phyloP scores from a whole-genome alignment of 2,113 vertebrate genomes.

The Pluvianellus socialis region DNA sequence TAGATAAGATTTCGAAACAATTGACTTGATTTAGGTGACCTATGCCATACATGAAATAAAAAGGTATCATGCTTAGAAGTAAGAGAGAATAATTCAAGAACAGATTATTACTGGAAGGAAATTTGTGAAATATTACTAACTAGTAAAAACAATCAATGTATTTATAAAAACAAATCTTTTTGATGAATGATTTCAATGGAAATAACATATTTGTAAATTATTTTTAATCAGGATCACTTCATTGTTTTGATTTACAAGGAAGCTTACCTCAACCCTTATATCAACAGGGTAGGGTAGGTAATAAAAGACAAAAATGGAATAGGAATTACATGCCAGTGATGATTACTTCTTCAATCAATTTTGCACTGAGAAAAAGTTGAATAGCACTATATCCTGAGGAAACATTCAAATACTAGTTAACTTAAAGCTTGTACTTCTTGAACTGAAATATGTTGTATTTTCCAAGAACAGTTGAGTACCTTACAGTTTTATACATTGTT shows the following conservation, averaged over 20 bases:
- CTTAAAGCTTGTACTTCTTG: neutral
- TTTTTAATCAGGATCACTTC: neutral
- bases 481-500: neutral
- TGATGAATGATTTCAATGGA: neutral
- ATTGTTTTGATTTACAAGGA: neutral
- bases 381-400: neutral
- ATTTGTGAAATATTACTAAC: neutral
- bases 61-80: neutral
- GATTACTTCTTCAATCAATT: conserved; percentile 30
- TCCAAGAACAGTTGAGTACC: fast-evolving
- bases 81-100: neutral
- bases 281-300: neutral
- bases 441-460: neutral
- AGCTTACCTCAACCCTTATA: neutral
- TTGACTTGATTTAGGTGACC: neutral
- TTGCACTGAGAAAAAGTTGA: neutral
- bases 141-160: neutral
- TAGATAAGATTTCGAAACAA: neutral
- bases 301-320: conserved; percentile 5
- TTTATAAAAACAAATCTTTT: neutral
- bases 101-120: neutral
- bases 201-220: conserved; percentile 7
- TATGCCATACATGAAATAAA: neutral
- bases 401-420: neutral
- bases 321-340: neutral